Base-by-base conservation (phyloP, 2,797 vertebrate species). In the Hylomyscus alleni region DNA sequence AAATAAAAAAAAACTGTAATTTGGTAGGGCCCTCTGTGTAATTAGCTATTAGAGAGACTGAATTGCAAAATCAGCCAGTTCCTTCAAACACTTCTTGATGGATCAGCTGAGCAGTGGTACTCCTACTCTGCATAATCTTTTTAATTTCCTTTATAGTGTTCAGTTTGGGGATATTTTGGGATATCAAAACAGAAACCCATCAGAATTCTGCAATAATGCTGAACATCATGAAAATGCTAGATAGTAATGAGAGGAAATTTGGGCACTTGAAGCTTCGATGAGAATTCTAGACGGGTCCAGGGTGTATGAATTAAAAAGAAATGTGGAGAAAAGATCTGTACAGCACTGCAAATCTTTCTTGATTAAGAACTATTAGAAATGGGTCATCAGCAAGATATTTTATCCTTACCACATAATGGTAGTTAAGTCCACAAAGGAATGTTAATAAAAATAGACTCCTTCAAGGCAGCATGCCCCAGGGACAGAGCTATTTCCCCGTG, bases 371-470 rank as follows among this genome's bases (percentile, higher is more conserved):
- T 95, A 87, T 94, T 95, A 87, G 65, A 94, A 96, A 91, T 83
- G 77, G 93, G 81, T 97, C 83, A 93, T 92, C 62, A 96, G 50
- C 15, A 96, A 97, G 77, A 72, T 89, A 93, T 80, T 97, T 90
- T 62, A 93, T 56, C 82, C 60, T 85, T 89, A 91, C 62, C 58
- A 65, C 34, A 80, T 72, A 86, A 94, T 40, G 65, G 72, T 88
- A 93, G 75, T 67, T 82, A 95, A 6, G 19, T 54, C 40, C 94
- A 95, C 65, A 81, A 92, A 89, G n/a, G 52, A 31, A 90, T 93
- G 77, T 29, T 92, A 92, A 95, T 96, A 94, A 95, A 96, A 97
- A 96, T 11, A 97, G 93, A 92, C 88, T 92, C 85, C 94, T 65
- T 65, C 89, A 96, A 86, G 58, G 60, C 24, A 52, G 11, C 88